A percentile compares a stretch with the other conserved stretches of the same genome.
These are phyloP conservation scores for Desmodus rotundus DNA, from an alignment of 2,113 vertebrate genomes.

Conservation along the genomic window DNA sequence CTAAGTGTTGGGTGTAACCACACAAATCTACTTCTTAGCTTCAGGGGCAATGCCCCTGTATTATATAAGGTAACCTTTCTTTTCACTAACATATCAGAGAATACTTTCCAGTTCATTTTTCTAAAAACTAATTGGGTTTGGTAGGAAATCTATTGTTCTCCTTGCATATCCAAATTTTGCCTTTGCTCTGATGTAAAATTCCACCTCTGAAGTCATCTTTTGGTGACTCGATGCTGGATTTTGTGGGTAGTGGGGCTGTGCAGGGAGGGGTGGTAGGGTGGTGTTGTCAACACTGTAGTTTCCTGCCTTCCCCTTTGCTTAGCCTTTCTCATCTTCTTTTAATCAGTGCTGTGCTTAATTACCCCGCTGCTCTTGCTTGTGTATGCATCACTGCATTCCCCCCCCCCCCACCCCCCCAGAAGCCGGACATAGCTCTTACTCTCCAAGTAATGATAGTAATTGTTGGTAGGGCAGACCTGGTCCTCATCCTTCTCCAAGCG, in stretches of 20 bases:
- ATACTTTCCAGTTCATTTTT: background rate
- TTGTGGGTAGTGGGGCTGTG: background rate
- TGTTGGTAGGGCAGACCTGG: slow-evolving; percentile 76
- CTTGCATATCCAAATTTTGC: background rate
- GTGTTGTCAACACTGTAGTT: slow-evolving; percentile 8
- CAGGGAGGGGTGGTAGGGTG: background rate
- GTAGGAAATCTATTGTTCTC: background rate
- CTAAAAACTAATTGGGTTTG: background rate
- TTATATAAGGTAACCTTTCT: background rate
- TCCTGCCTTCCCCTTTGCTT: slow-evolving; percentile 44
- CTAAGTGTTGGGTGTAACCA: background rate
- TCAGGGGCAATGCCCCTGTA: background rate
- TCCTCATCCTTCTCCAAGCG: slow-evolving; percentile 76
- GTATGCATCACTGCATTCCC: slow-evolving; percentile 65
- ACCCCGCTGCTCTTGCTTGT: slow-evolving; percentile 58
- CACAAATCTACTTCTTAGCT: background rate
- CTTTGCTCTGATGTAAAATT: background rate
- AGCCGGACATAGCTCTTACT: slow-evolving; percentile 75
- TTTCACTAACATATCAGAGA: background rate
- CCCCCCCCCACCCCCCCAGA: slow-evolving; percentile 21
- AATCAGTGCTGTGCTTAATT: slow-evolving; percentile 76
- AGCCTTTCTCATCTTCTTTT: slow-evolving; percentile 47
- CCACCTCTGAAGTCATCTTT: background rate
- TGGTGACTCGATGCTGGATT: background rate
- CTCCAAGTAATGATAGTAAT: slow-evolving; percentile 77